Evolutionary conservation across 1,140 invertebrate genomes (phyloP), one percentile per base, ranked within the genome.

Genomic region (Ooceraea biroi): DNA sequence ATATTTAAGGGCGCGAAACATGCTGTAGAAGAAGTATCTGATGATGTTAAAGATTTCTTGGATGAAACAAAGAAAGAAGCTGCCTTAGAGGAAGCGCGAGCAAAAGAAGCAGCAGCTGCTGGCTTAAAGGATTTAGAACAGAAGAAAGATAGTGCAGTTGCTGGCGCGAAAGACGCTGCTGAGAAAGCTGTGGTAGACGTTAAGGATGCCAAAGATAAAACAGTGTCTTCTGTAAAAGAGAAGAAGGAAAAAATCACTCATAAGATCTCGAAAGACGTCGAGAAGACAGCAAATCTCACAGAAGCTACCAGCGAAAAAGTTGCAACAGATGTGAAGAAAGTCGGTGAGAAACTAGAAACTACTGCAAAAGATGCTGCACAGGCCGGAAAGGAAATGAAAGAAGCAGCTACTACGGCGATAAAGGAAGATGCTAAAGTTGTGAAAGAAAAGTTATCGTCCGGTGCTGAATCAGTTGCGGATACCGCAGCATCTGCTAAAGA

Each of bases 1-100:
- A 88, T 93, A 3, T 90, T 92, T 17, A 92, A 92, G 69, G 87
- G 90, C 0, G 76, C 87, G 0, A 92, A 91, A 11, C 90, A 93
- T 30, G 88, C 92, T 0, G 88, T 90, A 1, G 92, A 93, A 11
- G 92, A 93, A 48, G 86, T 90, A 4, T 89, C 92, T 0, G 92
- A 91, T 10, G 93, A 93, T 0, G 87, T 93, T 0, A 91, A 91
- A 44, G 92, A 94, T 65, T 89, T 91, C 36, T 12, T 86, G 0
- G 91, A 91, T 0, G 85, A 92, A 1, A 91, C 89, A 0, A 92
- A 86, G 7, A 77, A 90, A 5, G 85, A 89, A 57, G 87, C 86
- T n/a, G 48, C 30, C 0, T 17, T 69, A 3, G 66, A 86, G 3
- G 72, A 80, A 76, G 58, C 52, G 0, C 50, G 76, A 0, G 44